Evolutionary conservation across 2,888 invertebrate genomes (phyloP).

Genomic region (Leptogaster cylindrica): DNA sequence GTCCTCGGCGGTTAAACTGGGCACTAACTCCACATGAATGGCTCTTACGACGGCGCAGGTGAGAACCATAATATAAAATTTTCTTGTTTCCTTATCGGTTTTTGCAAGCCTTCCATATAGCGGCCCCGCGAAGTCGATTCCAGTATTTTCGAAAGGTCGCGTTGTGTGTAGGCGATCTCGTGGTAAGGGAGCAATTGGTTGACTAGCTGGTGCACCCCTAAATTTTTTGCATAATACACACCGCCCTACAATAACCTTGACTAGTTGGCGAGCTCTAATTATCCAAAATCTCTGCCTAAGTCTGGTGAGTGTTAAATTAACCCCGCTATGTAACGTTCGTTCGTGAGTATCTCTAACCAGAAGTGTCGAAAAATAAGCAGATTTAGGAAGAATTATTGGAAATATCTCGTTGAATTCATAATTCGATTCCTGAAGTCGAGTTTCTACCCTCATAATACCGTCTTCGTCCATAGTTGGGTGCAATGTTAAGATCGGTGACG

Average conservation of each 20-base stretch:
- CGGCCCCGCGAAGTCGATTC: slow-evolving; percentile 11
- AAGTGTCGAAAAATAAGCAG: neutral
- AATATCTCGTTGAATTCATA: too few relatives aligned
- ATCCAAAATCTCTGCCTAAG: slow-evolving; percentile 1
- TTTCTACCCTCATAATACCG: neutral
- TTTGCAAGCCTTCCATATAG: neutral
- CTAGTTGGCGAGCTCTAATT: neutral
- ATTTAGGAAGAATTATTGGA: neutral
- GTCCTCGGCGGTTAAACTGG: slow-evolving; percentile 30
- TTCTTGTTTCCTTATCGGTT: too few relatives aligned
- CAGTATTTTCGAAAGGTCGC: too few relatives aligned
- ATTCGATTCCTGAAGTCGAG: too few relatives aligned
- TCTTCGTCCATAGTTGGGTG: neutral
- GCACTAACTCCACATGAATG: slow-evolving; percentile 40
- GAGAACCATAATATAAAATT: slow-evolving; percentile 42
- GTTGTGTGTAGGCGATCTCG: neutral
- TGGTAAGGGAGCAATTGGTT: neutral
- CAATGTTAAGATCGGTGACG: neutral
- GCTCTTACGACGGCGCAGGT: slow-evolving; percentile 39
- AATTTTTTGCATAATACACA: slow-evolving; percentile 2
- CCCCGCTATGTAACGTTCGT: neutral
- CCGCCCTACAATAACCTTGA: neutral
- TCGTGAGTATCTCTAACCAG: neutral
- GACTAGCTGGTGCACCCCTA: neutral
- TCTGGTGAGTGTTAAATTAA: slow-evolving; percentile 15